These are phyloP conservation scores for Thalpophila matura DNA, from an alignment of 2,888 invertebrate genomes.

Conservation along the genomic window DNA sequence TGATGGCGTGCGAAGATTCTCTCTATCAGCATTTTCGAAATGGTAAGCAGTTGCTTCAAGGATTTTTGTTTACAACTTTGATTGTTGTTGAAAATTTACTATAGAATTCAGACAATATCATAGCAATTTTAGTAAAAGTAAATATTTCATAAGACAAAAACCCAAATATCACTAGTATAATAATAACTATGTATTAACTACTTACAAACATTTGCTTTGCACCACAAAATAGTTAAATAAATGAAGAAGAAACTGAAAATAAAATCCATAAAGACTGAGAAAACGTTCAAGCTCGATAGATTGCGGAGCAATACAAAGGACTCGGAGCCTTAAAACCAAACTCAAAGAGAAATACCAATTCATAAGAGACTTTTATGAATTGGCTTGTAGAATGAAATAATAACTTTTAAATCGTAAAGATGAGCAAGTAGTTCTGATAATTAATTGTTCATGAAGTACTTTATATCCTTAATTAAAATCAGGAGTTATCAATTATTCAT, in stretches of 20 bases:
- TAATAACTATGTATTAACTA: not conserved
- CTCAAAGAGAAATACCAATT: slow-evolving; percentile 35
- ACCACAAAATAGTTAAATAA: slow-evolving; percentile 19
- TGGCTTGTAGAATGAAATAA: slow-evolving; percentile 14
- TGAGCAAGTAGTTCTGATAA: too few species aligned
- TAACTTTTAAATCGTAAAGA: not conserved
- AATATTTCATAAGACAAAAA: too few species aligned
- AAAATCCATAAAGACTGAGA: slow-evolving; percentile 28
- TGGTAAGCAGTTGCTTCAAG: slow-evolving; percentile 35
- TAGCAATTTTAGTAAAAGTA: too few species aligned
- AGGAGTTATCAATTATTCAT: slow-evolving; percentile 27
- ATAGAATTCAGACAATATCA: slow-evolving; percentile 8
- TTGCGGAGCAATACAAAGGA: slow-evolving; percentile 42
- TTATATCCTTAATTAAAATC: slow-evolving; percentile 1
- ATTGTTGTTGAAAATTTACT: slow-evolving; percentile 23
- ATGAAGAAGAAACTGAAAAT: slow-evolving; percentile 31
- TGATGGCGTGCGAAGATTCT: slow-evolving; percentile 63
- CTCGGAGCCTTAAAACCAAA: slow-evolving; percentile 19
- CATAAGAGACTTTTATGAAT: slow-evolving; percentile 26
- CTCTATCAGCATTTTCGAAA: slow-evolving; percentile 56
- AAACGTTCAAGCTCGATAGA: slow-evolving; percentile 35
- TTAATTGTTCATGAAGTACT: too few species aligned
- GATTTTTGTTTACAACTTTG: slow-evolving; percentile 35
- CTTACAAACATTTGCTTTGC: not conserved
- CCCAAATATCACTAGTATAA: not conserved